These are phyloP conservation scores for Chionomys nivalis DNA, from an alignment of 2,113 vertebrate genomes.

Conservation along the genomic window DNA sequence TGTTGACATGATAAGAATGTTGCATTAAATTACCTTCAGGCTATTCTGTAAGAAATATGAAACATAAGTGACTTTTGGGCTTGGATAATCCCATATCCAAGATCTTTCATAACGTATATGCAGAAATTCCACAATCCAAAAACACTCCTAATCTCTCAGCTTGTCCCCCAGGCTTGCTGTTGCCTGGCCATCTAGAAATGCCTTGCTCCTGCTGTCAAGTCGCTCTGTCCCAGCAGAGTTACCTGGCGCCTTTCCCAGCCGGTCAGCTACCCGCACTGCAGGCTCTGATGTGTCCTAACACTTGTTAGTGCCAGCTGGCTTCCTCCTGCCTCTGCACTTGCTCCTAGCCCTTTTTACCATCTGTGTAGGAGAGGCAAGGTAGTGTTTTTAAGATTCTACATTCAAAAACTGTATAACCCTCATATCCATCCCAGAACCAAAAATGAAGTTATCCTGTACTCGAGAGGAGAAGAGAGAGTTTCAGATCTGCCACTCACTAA, in stretches of 20 bases:
- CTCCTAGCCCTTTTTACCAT: not conserved
- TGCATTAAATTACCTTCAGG: not conserved
- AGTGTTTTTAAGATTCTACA: not conserved
- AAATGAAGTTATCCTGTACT: constrained; percentile 10
- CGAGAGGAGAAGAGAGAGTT: not conserved
- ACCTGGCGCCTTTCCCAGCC: not conserved
- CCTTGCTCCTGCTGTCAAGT: not conserved
- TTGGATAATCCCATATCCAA: not conserved
- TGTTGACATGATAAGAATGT: not conserved
- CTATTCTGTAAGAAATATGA: not conserved
- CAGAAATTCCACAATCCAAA: not conserved
- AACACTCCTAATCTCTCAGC: not conserved
- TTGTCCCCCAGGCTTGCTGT: not conserved
- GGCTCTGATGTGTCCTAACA: not conserved
- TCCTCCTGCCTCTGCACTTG: not conserved
- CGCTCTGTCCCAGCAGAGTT: not conserved
- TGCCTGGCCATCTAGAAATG: not conserved
- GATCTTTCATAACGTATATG: not conserved
- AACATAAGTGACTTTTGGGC: not conserved
- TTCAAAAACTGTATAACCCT: constrained; percentile 27
- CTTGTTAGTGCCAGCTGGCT: not conserved
- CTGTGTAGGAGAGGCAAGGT: not conserved
- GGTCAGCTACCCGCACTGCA: not conserved
- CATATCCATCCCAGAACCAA: constrained; percentile 13
- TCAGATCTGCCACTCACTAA: not conserved